Conservation (phyloP, 2,797 vertebrate genomes). For the Vireo griseus region DNA sequence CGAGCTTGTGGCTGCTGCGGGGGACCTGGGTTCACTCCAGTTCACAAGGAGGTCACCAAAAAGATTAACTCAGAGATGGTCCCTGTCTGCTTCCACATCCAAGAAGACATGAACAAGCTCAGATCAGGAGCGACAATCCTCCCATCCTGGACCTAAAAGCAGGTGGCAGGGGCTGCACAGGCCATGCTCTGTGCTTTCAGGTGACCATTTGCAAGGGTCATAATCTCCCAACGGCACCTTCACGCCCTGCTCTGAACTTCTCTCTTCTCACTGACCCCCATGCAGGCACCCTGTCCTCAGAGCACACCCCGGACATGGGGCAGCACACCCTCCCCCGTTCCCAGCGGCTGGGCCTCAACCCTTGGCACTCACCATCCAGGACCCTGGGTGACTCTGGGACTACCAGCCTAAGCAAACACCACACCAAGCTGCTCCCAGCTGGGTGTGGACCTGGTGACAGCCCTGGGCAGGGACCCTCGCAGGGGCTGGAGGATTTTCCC, state of each 20-base stretch:
- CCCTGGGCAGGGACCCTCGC: not conserved
- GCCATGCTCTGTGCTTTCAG: not conserved
- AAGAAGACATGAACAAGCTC: not conserved
- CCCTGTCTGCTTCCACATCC: not conserved
- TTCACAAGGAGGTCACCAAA: constrained; percentile 65
- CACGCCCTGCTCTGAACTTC: accelerated
- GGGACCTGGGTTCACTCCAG: constrained; percentile 40
- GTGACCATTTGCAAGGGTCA: not conserved
- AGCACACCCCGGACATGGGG: accelerated
- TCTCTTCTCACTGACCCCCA: not conserved
- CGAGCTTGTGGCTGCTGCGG: not conserved
- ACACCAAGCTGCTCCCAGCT: not conserved
- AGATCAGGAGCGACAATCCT: not conserved
- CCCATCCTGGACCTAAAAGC: not conserved
- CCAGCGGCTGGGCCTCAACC: not conserved
- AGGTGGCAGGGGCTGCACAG: not conserved
- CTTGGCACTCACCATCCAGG: accelerated
- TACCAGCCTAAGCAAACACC: not conserved
- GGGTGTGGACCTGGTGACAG: not conserved
- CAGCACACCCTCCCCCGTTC: not conserved
- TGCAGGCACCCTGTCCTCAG: accelerated
- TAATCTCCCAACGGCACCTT: not conserved
- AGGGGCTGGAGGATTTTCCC: constrained; percentile 61
- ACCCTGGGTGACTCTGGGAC: accelerated
- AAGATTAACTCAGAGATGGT: not conserved